A percentile compares a stretch with the other conserved stretches of the same genome.
Conservation (phyloP, 2,113 vertebrate species). For the Chloebia gouldiae region DNA sequence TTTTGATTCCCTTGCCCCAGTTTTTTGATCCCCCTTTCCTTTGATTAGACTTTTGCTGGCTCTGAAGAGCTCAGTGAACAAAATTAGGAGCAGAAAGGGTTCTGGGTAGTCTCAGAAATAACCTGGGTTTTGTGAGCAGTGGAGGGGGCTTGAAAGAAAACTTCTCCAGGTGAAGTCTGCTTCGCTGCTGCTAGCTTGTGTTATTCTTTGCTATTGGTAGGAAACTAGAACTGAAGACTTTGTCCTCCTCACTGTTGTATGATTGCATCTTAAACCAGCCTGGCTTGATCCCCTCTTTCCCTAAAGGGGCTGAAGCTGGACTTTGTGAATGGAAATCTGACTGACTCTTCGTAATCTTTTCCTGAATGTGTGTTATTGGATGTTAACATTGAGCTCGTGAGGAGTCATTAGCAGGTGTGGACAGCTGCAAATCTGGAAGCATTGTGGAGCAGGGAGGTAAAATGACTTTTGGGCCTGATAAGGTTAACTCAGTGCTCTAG, state of each 20-base stretch:
- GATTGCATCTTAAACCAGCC: background rate
- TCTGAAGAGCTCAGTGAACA: background rate
- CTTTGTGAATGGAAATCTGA: background rate
- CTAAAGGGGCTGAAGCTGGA: background rate
- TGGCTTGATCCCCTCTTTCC: background rate
- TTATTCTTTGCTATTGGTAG: background rate
- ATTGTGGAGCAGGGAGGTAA: background rate
- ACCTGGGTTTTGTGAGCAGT: background rate
- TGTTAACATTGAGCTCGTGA: background rate
- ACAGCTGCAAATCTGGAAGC: background rate
- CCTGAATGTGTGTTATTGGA: background rate
- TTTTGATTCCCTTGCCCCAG: background rate
- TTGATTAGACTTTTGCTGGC: background rate
- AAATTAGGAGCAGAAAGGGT: background rate
- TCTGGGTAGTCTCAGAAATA: background rate
- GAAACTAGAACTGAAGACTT: background rate
- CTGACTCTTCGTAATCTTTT: background rate
- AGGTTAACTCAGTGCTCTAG: background rate
- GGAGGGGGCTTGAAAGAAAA: background rate
- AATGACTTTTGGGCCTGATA: background rate
- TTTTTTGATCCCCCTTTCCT: background rate
- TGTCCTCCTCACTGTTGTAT: background rate
- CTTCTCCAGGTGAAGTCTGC: background rate
- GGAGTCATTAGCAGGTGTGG: background rate
- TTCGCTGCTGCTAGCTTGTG: rapidly evolving